A percentile compares a stretch with the other conserved stretches of the same genome.
Evolutionary conservation across 2,797 vertebrate genomes (phyloP).

Genomic region (Loriculus beryllinus): DNA sequence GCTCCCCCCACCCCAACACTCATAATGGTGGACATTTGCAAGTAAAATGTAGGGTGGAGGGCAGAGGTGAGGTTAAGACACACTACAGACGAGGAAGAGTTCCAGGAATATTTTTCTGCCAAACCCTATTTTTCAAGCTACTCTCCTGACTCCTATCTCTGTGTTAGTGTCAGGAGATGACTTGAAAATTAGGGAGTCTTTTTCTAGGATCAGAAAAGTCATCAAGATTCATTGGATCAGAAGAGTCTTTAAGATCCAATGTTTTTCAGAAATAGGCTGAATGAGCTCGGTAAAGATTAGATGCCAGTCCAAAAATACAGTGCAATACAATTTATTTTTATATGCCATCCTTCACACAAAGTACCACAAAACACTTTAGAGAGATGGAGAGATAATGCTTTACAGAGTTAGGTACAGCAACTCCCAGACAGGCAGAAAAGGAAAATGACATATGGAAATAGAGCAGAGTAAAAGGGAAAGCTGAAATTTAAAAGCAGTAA

Average conservation of each 20-base stretch:
- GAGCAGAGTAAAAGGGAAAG: constrained; percentile 55
- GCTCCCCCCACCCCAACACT: constrained; percentile 11
- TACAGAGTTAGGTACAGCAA: constrained; percentile 70
- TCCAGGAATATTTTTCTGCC: constrained; percentile 41
- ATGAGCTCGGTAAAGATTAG: constrained; percentile 67
- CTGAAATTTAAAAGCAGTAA: constrained; percentile 67
- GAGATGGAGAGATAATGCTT: constrained; percentile 71
- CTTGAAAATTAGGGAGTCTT: constrained; percentile 68
- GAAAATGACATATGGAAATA: constrained; percentile 74
- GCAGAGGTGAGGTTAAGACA: constrained; percentile 6
- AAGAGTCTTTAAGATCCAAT: constrained; percentile 68
- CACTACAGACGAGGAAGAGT: constrained; percentile 4
- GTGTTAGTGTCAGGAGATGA: constrained; percentile 62
- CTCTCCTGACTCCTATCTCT: constrained; percentile 40
- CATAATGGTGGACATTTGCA: constrained; percentile 63
- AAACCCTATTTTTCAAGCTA: constrained; percentile 49
- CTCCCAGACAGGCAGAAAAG: constrained; percentile 68
- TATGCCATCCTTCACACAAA: constrained; percentile 71
- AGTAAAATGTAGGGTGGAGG: constrained; percentile 48
- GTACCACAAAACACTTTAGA: constrained; percentile 74
- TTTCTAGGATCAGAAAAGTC: constrained; percentile 60
- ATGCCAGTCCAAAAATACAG: constrained; percentile 72
- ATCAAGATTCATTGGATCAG: constrained; percentile 71
- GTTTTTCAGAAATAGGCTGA: constrained; percentile 68
- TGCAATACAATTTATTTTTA: constrained; percentile 74